phyloP scores from a whole-genome alignment of 1,140 invertebrate species.

The Andricus grossulariae region DNA sequence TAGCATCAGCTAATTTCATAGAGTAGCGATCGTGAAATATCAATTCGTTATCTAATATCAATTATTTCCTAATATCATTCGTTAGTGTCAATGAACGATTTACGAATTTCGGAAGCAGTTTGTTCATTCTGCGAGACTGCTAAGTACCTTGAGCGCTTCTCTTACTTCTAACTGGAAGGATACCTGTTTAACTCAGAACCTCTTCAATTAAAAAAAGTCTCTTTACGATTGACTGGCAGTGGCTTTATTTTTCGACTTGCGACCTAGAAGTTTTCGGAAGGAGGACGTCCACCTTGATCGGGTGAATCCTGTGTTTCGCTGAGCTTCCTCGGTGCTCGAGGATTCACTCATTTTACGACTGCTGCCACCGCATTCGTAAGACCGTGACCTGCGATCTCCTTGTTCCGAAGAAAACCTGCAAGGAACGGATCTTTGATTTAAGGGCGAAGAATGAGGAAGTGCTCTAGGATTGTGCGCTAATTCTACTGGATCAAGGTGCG shows the following conservation, averaged over 20 bases:
- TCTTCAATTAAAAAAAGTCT: neutral
- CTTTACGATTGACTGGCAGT: slow-evolving; percentile 46
- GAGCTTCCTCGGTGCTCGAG: slow-evolving; percentile 47
- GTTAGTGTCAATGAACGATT: neutral
- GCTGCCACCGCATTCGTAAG: slow-evolving; percentile 66
- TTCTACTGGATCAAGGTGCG: too few relatives aligned
- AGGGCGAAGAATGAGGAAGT: too few relatives aligned
- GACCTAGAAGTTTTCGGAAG: slow-evolving; percentile 75
- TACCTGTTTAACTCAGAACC: slow-evolving; percentile 20
- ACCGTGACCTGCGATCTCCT: slow-evolving; percentile 71
- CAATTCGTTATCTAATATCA: neutral
- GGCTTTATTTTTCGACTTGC: slow-evolving; percentile 67
- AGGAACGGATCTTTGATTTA: slow-evolving; percentile 23
- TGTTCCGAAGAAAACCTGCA: slow-evolving; percentile 72
- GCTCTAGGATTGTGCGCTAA: too few relatives aligned
- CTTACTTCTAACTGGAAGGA: slow-evolving; percentile 41
- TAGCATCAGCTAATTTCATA: too few relatives aligned
- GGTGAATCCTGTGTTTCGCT: slow-evolving; percentile 54
- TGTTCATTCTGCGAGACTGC: too few relatives aligned
- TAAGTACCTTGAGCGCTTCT: slow-evolving; percentile 4
- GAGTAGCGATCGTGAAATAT: too few relatives aligned
- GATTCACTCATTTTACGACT: slow-evolving; percentile 68
- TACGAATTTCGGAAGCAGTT: too few relatives aligned
- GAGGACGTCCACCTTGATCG: slow-evolving; percentile 77
- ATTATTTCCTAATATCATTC: neutral